Base-by-base conservation (phyloP, 2,888 invertebrate genomes). In the Ellobium chinense region DNA sequence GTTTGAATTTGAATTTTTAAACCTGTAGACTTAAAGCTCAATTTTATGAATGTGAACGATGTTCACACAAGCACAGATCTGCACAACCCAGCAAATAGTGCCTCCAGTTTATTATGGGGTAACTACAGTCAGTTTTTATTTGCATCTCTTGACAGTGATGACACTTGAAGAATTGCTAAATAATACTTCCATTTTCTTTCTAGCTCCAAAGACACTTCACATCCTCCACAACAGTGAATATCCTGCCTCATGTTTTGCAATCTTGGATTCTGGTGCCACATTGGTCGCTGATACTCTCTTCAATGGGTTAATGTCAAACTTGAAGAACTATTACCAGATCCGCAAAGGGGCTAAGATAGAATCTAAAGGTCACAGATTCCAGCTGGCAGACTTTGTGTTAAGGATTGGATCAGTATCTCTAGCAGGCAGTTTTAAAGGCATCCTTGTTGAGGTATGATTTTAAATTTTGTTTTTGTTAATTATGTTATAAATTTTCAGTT, bases 181-280 rank as follows among this genome's bases (percentile, higher is more conserved):
- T 66, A 12, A 24, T 24, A n/a, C 60, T 39, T 24, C 5, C 4
- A n/a, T n/a, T n/a, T 60, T 24, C 73, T 12, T 83, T 84, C 56
- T 93, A 95, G 97, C 96, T 4, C 96, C 96, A 82, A 95, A 96
- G 89, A 96, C 96, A 0, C 96, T 98, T 0, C 97, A 98, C 93
- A 96, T 98, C n/a, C 94, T 99, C 12, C 98, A 98, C 93, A 97
- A 98, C 93, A 98, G 97, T 0, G 98, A 99, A 91, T 97, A 97
- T 91, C 98, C 98, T 0, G 98, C 97, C 0, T 97, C 98, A 0
- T 97, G 97, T 2, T 98, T 98, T 93, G 96, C 98, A 12, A 95
- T 98, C 37, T 94, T 98, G 9, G 98, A 98, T 87, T 93, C 93
- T 0, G 97, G 97, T 0, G 95, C 97, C 39, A 96, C 97, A 1